Evolutionary conservation across 92 coral and sea anemone species (phyloP), one percentile per base, ranked within the genome.

Genomic region (Metridium senile): DNA sequence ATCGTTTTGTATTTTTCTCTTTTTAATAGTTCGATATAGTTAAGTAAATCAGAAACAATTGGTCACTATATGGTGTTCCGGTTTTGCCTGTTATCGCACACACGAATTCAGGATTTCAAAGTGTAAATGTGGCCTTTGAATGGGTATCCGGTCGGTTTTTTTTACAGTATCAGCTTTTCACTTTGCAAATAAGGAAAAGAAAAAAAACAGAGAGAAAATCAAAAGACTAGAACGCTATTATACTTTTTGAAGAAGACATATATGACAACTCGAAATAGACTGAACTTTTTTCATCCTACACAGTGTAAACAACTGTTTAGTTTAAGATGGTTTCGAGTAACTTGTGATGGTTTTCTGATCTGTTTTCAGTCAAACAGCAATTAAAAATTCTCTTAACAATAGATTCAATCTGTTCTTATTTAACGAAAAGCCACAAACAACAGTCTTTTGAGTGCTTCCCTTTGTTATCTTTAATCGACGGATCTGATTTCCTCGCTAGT

Each of bases 11-110:
- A 16, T 54, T 21, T 54, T 54, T 16, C 49, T 13, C 49, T 22
- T 73, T 73, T 73, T 73, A 33, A 26, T 54, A 54, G 29, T 33
- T 73, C 68, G 39, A 73, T 58, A 33, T 58, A 33, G 51, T 47
- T 73, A 57, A 62, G 64, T 73, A 73, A 73, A 73, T 73, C 68
- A 57, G 28, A 73, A 73, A 58, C 78, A 73, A 73, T 73, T 47
- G 68, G 32, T 21, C 35, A 73, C 31, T 58, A 73, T 21, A 47
- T 23, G 9, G n/a, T 35, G 47, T 57, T 73, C 78, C 78, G 78
- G 78, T 49, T 13, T 39, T 27, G 33, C 23, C 54, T 57, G 68
- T 23, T 57, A 33, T 73, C 64, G 56, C 23, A 45, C 78, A 73
- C 68, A 73, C 68, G 56, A 34, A 54, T 33, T 73, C 31, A 67